phyloP scores from a whole-genome alignment of 1,140 invertebrate genomes.

The Monochamus saltuarius region DNA sequence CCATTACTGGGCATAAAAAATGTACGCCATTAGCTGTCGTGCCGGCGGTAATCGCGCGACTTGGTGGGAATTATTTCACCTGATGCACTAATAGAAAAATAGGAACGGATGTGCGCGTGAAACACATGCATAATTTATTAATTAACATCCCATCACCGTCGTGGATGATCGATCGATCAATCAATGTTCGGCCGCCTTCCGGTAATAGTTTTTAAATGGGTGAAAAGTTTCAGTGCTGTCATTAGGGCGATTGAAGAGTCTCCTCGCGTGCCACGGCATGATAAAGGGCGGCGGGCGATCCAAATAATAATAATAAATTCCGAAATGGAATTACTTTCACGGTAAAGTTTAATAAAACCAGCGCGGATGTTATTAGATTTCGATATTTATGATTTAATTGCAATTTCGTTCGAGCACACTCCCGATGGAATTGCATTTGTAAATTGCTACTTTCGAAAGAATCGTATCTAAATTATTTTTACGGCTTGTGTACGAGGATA shows the following conservation, averaged over 20 bases:
- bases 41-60: constrained; percentile 1
- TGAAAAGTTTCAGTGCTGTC: neutral
- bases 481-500: too few relatives aligned
- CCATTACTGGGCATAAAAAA: too few relatives aligned
- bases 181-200: neutral
- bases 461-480: too few relatives aligned
- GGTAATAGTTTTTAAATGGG: neutral
- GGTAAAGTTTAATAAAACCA: constrained; percentile 2
- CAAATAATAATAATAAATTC: constrained; percentile 17
- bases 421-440: too few relatives aligned
- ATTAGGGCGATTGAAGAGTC: neutral
- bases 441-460: too few relatives aligned
- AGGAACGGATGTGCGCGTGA: constrained; percentile 10
- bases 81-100: constrained; percentile 15
- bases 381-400: constrained; percentile 12
- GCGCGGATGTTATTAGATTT: constrained; percentile 3
- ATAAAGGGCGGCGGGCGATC: constrained; percentile 4
- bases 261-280: constrained; percentile 3
- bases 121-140: constrained; percentile 11
- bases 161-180: constrained; percentile 6
- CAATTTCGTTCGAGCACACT: too few relatives aligned
- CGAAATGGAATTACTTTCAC: constrained; percentile 17
- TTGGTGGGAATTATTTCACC: constrained; percentile 2
- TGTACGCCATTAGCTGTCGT: too few relatives aligned
- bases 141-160: constrained; percentile 9